These are phyloP conservation scores for Psilopsiagon aurifrons DNA, from an alignment of 2,113 vertebrate genomes.

Conservation along the genomic window DNA sequence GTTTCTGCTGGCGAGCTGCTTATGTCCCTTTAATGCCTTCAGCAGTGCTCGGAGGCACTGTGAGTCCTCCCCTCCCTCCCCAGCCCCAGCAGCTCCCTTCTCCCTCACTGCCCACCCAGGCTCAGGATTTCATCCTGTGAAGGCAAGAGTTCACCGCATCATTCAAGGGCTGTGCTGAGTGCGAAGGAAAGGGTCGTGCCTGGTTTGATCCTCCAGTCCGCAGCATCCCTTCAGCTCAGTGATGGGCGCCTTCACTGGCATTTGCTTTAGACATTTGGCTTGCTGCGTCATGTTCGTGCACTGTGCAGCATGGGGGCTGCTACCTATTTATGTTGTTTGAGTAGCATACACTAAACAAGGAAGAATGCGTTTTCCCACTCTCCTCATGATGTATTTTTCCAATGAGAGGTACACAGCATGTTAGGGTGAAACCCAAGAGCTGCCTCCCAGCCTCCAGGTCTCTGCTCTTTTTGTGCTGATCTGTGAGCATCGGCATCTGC, in stretches of 20 bases:
- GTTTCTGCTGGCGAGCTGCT: conserved; percentile 46
- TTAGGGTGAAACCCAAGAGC: not conserved
- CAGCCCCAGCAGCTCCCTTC: not conserved
- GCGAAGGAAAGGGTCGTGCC: not conserved
- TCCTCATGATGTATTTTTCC: not conserved
- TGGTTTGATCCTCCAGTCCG: not conserved
- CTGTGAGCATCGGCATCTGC: not conserved
- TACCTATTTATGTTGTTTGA: conserved; percentile 21
- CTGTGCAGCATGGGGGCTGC: not conserved
- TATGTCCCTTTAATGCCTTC: conserved; percentile 62
- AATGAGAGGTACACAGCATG: not conserved
- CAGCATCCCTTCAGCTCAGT: not conserved
- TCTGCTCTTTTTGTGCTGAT: not conserved
- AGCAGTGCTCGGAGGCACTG: not conserved
- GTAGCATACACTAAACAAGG: not conserved
- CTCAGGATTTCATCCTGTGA: not conserved
- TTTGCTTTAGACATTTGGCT: not conserved
- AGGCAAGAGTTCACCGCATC: not conserved
- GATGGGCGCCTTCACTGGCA: not conserved
- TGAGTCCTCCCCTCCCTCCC: not conserved
- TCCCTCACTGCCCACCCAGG: not conserved
- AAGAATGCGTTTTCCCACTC: not conserved
- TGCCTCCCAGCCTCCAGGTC: not conserved
- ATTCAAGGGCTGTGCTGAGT: not conserved
- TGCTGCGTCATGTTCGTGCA: not conserved